phyloP scores from a whole-genome alignment of 1,140 invertebrate species.

The Sminthurides bifidus region DNA sequence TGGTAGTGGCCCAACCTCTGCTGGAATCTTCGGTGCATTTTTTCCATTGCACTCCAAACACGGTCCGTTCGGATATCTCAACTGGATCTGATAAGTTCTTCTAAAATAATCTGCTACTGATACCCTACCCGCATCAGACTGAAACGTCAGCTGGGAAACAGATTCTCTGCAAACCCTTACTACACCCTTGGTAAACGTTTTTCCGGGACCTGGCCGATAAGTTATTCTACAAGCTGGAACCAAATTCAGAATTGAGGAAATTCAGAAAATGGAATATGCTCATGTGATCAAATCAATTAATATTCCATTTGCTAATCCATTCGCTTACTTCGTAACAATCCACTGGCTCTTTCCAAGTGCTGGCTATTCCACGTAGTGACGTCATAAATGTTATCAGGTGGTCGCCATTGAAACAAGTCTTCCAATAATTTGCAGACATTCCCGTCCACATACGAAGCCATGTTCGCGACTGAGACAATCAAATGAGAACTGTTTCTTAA shows the following conservation, averaged over 20 bases:
- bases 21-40: conserved; percentile 13
- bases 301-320: neutral
- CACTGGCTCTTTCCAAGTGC: neutral
- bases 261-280: no score
- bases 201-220: conserved; percentile 6
- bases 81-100: neutral
- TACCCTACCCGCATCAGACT: conserved; percentile 2
- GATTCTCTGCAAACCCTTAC: neutral
- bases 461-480: conserved; percentile 7
- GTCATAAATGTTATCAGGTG: neutral
- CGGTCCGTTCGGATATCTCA: conserved; percentile 9
- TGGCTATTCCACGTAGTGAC: neutral
- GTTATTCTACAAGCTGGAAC: conserved; percentile 17
- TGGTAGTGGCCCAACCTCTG: conserved; percentile 7
- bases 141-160: conserved; percentile 6
- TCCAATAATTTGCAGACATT: conserved; percentile 4
- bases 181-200: conserved; percentile 6
- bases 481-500: neutral
- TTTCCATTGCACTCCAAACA: conserved; percentile 13
- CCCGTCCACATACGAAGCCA: neutral
- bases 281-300: no score
- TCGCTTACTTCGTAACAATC: neutral
- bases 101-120: conserved; percentile 17
- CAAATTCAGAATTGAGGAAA: neutral
- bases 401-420: neutral